Base-by-base conservation (phyloP, 2,888 invertebrate species). In the Alitta virens region DNA sequence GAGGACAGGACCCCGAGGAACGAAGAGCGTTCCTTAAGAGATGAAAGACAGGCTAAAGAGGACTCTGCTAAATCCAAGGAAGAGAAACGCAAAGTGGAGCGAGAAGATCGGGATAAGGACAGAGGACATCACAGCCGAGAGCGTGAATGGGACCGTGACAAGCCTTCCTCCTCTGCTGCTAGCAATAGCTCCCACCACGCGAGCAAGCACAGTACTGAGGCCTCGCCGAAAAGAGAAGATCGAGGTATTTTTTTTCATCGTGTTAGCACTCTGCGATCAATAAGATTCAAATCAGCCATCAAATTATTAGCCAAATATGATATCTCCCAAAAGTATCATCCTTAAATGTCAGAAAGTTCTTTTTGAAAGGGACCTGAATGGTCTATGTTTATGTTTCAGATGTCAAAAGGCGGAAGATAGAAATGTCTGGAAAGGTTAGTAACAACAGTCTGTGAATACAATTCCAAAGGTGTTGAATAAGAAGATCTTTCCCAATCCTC, bases 151-250 rank as follows among this genome's bases (percentile, higher is more conserved):
- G 33, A 33, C 33, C 5, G 33, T 7, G 33, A 33, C 33, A 33
- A 33, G 33, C 33, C 33, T 33, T 33, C 61, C 12, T 61, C 63
- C 25, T 66, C 65, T 49, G 46, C 38, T 54, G 60, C 58, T 38
- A 55, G 59, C 25, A 68, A 67, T 60, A 68, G 63, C 54, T 68
- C 63, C 24, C 66, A 50, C 1, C 66, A 50, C 2, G 53, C 60
- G 16, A 66, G 66, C 40, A 66, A 67, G 40, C 72, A 66, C 54
- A 75, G 74, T 65, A 72, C 73, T 25, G 77, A 77, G 56, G 67
- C 69, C 3, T 75, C 75, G 2, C 72, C 76, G 5, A 71, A 73
- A 65, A 60, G 63, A 16, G 78, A 78, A 21, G 79, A 79, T 62
- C 72, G 78, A 74, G 78, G 78, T 77, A 54, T 16, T 65, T 63